Evolutionary conservation across 2,113 vertebrate species (phyloP), one percentile per base, ranked within the genome.

Genomic region (Calidris pygmaea): DNA sequence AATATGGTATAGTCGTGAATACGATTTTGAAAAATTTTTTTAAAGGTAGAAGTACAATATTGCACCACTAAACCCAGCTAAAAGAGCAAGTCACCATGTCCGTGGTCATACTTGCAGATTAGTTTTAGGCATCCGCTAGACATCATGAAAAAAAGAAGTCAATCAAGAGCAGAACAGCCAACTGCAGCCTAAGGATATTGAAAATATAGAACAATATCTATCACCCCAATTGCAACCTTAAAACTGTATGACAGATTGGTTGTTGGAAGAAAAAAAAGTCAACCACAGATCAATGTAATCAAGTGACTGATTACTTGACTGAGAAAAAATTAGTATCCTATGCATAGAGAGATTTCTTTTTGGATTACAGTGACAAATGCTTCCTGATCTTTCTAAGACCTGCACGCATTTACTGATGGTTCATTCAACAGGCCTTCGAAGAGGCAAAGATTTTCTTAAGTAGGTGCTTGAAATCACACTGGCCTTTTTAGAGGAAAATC

Each of bases 371-470:
- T 77, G 78, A 90, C 72, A 94, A 96, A 94, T 77, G 50, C 47
- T 70, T 94, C 59, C 53, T 56, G 89, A 83, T 93, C 89, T 79
- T 91, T 82, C 41, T 27, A 88, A 95, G 63, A 91, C 48, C 52
- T 68, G n/a, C 67, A 76, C 2, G 1, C 43, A 16, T 82, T 85
- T 94, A 39, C 74, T 93, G 74, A 74, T 60, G 34, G 80, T 85
- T 95, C 91, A 79, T 91, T 94, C 91, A 85, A 85, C 77, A 93
- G 74, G 53, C 66, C 62, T 91, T 59, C 91, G 47, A 94, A 78
- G 48, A 91, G 48, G 70, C 60, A 84, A 68, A 89, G 77, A 89
- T 91, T 92, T 94, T 82, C 89, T 90, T 82, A 95, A 96, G 77
- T 53, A 92, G 76, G 30, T 91, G 48, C 73, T 95, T 94, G 80